These are phyloP conservation scores for Drosophila macrospina DNA, from an alignment of 2,888 invertebrate genomes.

Conservation along the genomic window DNA sequence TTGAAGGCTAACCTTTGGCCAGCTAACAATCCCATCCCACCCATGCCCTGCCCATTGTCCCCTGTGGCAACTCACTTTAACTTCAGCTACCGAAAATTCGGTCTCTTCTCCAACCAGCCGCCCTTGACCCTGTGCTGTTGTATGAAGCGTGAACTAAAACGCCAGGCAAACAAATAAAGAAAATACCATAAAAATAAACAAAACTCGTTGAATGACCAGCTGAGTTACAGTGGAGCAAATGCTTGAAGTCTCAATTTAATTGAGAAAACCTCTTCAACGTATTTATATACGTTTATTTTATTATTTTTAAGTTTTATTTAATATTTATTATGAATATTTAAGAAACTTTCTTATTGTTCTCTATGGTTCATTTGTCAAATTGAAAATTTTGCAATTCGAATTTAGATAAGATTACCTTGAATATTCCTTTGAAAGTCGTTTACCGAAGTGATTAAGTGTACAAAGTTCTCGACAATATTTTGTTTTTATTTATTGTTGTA, in stretches of 20 bases:
- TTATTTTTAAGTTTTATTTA: not conserved
- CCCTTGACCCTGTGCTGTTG: slow-evolving; percentile 57
- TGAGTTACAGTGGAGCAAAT: slow-evolving; percentile 38
- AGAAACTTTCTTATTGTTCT: too few relatives aligned
- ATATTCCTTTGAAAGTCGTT: slow-evolving; percentile 3
- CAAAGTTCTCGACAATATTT: slow-evolving; percentile 4
- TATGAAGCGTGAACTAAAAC: slow-evolving; percentile 46
- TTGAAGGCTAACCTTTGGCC: slow-evolving; percentile 56
- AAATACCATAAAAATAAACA: slow-evolving; percentile 31
- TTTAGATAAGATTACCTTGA: not conserved
- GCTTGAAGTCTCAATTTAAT: not conserved
- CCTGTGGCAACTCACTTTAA: slow-evolving; percentile 6
- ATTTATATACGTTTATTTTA: not conserved
- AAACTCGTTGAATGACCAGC: slow-evolving; percentile 30
- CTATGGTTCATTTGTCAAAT: too few relatives aligned
- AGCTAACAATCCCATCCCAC: slow-evolving; percentile 26
- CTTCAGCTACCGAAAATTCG: not conserved
- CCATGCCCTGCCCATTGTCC: not conserved
- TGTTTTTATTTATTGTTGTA: slow-evolving; percentile 7
- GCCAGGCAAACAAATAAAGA: slow-evolving; percentile 35
- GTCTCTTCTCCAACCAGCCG: slow-evolving; percentile 18
- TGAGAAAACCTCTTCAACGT: not conserved
- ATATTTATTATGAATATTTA: not conserved
- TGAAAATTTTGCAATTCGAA: too few relatives aligned
- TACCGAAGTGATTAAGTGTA: not conserved